Conservation (phyloP, 1,140 invertebrate species). For the Teleogryllus occipitalis region DNA sequence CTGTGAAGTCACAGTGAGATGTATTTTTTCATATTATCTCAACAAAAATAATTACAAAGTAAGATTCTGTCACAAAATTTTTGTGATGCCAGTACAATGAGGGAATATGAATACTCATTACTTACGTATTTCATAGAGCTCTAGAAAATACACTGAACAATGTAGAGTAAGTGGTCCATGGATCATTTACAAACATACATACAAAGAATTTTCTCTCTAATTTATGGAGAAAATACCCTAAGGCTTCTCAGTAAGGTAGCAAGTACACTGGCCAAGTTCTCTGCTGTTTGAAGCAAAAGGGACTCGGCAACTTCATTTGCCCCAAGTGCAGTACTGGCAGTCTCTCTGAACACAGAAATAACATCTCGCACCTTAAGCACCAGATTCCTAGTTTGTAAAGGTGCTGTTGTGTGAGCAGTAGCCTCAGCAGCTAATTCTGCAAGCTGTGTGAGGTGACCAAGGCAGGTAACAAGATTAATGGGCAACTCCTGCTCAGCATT, state of each 20-base stretch:
- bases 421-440: constrained; percentile 60
- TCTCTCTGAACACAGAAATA: constrained; percentile 60
- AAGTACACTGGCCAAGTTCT: constrained; percentile 68
- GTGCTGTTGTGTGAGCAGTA: constrained; percentile 62
- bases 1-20: too few relatives aligned
- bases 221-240: constrained; percentile 64
- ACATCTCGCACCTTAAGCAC: constrained; percentile 72
- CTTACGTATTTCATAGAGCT: not conserved
- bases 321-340: constrained; percentile 43
- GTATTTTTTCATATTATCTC: not conserved
- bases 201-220: not conserved
- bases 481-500: constrained; percentile 46
- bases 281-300: constrained; percentile 57
- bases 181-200: not conserved
- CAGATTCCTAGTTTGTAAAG: constrained; percentile 67
- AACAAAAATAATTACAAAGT: not conserved
- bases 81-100: not conserved
- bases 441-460: constrained; percentile 55
- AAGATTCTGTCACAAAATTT: not conserved
- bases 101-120: too few relatives aligned
- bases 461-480: constrained; percentile 57
- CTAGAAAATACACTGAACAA: not conserved
- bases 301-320: constrained; percentile 43
- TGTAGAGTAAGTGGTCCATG: not conserved
- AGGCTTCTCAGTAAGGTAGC: constrained; percentile 71